Evolutionary conservation across 2,797 vertebrate species (phyloP), one percentile per base, ranked within the genome.

Genomic region (Esox lucius): DNA sequence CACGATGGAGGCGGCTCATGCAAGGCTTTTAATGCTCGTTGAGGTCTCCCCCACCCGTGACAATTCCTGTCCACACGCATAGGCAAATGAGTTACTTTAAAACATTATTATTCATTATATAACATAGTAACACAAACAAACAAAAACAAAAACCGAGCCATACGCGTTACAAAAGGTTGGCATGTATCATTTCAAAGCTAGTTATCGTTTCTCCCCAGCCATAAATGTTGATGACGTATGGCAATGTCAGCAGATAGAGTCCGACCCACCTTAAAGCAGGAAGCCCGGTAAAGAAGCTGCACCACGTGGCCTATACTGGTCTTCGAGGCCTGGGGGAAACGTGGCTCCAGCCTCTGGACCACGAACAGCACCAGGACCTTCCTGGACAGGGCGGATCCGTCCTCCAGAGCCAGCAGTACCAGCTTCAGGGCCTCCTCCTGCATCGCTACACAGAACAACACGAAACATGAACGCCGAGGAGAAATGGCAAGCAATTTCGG

Each of bases 251-350:
- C 6, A 56, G 19, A 51, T 56, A 2, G 19, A 56, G 51, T 56
- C 17, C 1, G 19, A 24, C 22, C 56, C 9, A 99, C 98, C 96
- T 99, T 99, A 88, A 99, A 99, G 92, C 98, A 99, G 0, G 98
- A 99, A 73, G 98, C 98, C 86, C 98, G 95, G 88, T 99, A 99
- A 61, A 99, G 97, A 72, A 99, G 97, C 89, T 99, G 98, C 84
- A 99, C 98, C 91, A 99, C 98, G 46, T 99, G 98, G 66, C 98
- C 98, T 85, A 99, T 99, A 91, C 98, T 99, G 7, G 98, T 99
- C 92, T 99, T 99, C 68, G 98, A 99, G 78, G 98, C 98, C 87
- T 99, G 98, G 65, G 98, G 98, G 88, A 99, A 99, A 75, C 98
- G 96, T 0, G 98, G 98, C 88, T 99, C 98, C 84, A 99, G 92